Evolutionary conservation across 2,797 vertebrate species (phyloP), one percentile per base, ranked within the genome.

Genomic region (Scarus forsteni): DNA sequence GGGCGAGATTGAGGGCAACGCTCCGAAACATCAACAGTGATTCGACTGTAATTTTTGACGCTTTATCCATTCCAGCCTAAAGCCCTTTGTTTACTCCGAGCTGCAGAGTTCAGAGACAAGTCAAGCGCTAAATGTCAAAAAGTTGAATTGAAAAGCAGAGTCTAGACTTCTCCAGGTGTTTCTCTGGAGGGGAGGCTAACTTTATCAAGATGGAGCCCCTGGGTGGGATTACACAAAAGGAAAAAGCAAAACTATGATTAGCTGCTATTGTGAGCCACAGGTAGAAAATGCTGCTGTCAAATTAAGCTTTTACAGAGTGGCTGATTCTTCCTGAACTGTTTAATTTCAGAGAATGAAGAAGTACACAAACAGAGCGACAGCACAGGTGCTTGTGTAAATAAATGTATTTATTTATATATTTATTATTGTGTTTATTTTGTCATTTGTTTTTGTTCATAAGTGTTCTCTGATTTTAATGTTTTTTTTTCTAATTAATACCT

Each of bases 121-220:
- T 77, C 76, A 68, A 62, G 36, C 13, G 19, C 43, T 59, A 83
- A 83, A 88, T 89, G 79, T 86, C 71, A 73, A 68, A 57, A 79
- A 70, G 15, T 55, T 27, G 34, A 79, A 75, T 44, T 81, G 74
- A 81, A 80, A 85, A 70, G 38, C 57, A 57, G 18, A 6, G 3
- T 67, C 73, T 81, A 72, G 48, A 52, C 19, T 12, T 42, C 58
- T 63, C 46, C 58, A 62, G 48, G 49, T 11, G 15, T 15, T 15
- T 49, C n/a, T 76, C 67, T 54, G 63, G 6, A 3, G 12, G 16
- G 3, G 59, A 54, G 65, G 54, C 19, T 10, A 65, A 34, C 53
- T 43, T 46, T 66, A 66, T 70, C 46, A 38, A 70, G 46, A 59
- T 42, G 51, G 38, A 40, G 75, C 55, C 14, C 13, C 0, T 11